Base-by-base conservation (phyloP, 2,797 vertebrate genomes). In the Erethizon dorsatum region DNA sequence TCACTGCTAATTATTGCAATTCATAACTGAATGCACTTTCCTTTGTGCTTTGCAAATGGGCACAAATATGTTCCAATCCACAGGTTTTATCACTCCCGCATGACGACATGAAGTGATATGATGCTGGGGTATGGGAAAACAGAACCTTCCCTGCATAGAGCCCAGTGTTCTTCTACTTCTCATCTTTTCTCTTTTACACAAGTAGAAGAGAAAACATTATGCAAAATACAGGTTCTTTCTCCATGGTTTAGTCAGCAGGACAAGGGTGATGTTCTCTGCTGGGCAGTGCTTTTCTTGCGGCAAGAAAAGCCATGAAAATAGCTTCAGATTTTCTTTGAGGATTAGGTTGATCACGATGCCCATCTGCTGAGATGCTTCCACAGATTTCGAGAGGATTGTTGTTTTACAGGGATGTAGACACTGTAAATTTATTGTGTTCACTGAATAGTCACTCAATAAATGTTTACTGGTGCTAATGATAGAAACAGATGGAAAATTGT, bases 41-140 rank as follows among this genome's bases (percentile, higher is more conserved):
- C 91, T 75, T 41, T 57, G 61, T 88, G 89, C 83, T 96, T 93
- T 95, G 80, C 71, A 85, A 87, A 89, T 24, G 57, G 75, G 45
- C 61, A 45, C 84, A 95, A 45, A 90, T 26, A 20, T 31, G 59
- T 84, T 80, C 69, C 45, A 14, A 33, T 90, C 24, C 12, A 15
- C 12, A 17, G 50, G 41, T 92, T 94, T 90, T 83, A 69, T 83
- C 65, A 79, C 52, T 67, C 77, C 50, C 37, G 37, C 37, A 41
- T 41, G 37, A 41, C 37, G 37, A 41, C 37, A 41, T 41, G 37
- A 41, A 41, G 37, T 85, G 67, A 93, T 24, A 37, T 31, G 54
- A 56, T 33, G 7, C 33, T 1, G 17, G n/a, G 37, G 33, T 4
- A 15, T 45, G 22, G 41, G 13, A 89, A 63, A 75, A 2, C 63